phyloP scores from a whole-genome alignment of 53 echinoderm and acorn worm species.

The Holothuria scabra region DNA sequence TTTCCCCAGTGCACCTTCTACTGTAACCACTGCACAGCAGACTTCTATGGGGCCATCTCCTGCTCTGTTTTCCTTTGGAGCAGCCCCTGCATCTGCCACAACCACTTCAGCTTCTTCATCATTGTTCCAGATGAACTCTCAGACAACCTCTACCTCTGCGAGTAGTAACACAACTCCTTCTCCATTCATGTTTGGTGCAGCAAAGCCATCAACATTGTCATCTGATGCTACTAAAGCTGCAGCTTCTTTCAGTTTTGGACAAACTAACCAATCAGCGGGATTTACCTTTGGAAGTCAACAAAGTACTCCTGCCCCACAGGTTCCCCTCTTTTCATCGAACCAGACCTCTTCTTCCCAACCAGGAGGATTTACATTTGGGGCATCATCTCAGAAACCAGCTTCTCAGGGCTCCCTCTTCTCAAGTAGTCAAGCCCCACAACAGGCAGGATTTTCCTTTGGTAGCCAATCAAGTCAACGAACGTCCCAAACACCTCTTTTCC shows the following conservation, averaged over 20 bases:
- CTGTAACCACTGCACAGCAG: background rate
- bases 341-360: slow-evolving; percentile 28
- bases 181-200: background rate
- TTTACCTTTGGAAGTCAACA: slow-evolving; percentile 25
- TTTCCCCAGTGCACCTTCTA: background rate
- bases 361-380: slow-evolving; percentile 4
- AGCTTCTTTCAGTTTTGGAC: background rate
- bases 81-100: background rate
- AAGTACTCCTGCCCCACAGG: slow-evolving; percentile 14
- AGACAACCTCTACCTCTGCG: background rate
- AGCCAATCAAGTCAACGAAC: background rate
- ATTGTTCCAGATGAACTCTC: slow-evolving; percentile 2
- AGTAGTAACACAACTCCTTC: background rate
- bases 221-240: background rate
- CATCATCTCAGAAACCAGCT: background rate
- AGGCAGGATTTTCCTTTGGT: slow-evolving; percentile 23
- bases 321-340: slow-evolving; percentile 3
- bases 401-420: slow-evolving; percentile 15
- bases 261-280: no score
- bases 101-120: background rate
- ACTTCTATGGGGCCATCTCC: background rate
- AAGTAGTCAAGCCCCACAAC: background rate
- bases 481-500: background rate
- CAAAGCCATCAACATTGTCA: background rate
- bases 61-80: slow-evolving; percentile 27